These are phyloP conservation scores for Holacanthus passer DNA, from an alignment of 2,113 vertebrate genomes.

Conservation along the genomic window DNA sequence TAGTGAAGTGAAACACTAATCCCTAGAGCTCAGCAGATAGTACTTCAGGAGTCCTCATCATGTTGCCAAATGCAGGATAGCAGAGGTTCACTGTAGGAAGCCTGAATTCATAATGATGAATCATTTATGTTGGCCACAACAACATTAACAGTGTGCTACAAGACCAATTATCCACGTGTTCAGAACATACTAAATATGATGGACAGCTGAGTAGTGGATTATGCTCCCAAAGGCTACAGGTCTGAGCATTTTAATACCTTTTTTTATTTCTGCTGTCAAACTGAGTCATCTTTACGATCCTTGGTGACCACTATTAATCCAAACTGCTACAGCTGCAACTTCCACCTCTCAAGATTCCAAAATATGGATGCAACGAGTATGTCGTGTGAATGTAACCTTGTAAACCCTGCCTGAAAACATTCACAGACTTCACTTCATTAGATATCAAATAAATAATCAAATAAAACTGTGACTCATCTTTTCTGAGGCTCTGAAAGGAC, in stretches of 20 bases:
- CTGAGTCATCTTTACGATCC: neutral
- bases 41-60: neutral
- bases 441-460: conserved; percentile 3
- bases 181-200: neutral
- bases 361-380: neutral
- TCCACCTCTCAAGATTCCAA: neutral
- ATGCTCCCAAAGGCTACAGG: too few relatives aligned
- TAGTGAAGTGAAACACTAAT: too few relatives aligned
- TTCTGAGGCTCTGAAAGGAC: neutral
- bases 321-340: neutral
- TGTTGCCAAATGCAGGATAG: neutral
- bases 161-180: neutral
- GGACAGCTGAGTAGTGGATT: neutral
- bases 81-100: neutral
- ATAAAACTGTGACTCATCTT: neutral
- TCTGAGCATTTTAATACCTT: neutral
- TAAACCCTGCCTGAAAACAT: neutral
- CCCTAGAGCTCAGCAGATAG: too few relatives aligned
- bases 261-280: neutral
- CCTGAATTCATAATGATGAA: neutral
- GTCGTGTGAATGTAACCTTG: neutral
- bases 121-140: neutral
- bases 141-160: neutral
- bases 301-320: neutral
- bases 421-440: neutral